These are phyloP conservation scores for Phrynocephalus forsythii DNA, from an alignment of 2,797 vertebrate genomes.

Conservation along the genomic window DNA sequence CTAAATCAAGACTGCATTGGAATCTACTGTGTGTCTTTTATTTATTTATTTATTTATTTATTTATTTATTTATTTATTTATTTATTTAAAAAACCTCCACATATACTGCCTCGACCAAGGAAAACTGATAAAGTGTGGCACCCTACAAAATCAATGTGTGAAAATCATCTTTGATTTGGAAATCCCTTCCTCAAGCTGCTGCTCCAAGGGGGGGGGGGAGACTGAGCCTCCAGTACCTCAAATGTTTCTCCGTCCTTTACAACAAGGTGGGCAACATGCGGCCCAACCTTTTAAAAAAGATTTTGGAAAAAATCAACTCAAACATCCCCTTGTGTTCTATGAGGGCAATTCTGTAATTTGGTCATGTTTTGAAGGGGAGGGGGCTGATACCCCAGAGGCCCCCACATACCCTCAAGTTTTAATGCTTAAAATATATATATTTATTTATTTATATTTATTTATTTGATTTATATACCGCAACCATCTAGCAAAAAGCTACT, in stretches of 20 bases:
- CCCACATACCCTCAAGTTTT: no score
- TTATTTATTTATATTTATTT: no score
- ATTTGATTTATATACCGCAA: no score
- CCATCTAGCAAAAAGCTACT: no score
- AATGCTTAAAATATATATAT: no score
- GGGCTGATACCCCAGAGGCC: no score
- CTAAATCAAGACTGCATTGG: no score
- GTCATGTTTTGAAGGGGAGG: no score
- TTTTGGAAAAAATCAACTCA: not conserved
- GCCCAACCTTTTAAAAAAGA: not conserved
- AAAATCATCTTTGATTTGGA: not conserved
- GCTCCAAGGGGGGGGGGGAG: not conserved
- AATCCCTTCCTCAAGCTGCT: slow-evolving; percentile 1
- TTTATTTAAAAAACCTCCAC: not conserved
- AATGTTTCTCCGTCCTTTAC: not conserved
- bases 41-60: not conserved
- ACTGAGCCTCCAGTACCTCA: not conserved
- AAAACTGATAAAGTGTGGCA: not conserved
- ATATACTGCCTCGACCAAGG: not conserved
- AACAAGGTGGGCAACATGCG: not conserved
- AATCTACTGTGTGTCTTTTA: not conserved
- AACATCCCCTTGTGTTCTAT: not conserved
- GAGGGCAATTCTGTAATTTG: no score
- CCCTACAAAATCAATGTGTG: not conserved
- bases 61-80: slow-evolving; percentile 1